Conservation (phyloP, 2,888 invertebrate species). For the Auanema freiburgensis region DNA sequence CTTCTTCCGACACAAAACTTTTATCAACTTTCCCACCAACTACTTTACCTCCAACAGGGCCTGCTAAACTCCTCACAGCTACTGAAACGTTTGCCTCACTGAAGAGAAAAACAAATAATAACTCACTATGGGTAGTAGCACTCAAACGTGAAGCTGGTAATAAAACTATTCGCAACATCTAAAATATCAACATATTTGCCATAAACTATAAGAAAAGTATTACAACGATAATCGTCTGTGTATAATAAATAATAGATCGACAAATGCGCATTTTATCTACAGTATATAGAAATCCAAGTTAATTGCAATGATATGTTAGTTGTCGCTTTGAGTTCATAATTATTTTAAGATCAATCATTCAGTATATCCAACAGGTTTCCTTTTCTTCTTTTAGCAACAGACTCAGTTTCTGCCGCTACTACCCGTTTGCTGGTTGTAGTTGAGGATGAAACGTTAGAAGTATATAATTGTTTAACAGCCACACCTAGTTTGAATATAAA, state of each 20-base stretch:
- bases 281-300: no score
- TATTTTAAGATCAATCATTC: no score
- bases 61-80: slow-evolving; percentile 11
- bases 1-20: slow-evolving; percentile 55
- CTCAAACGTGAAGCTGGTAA: no score
- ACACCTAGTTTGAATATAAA: slow-evolving; percentile 5
- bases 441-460: not conserved
- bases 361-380: no score
- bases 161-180: no score
- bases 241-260: not conserved
- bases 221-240: not conserved
- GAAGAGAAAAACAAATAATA: not conserved
- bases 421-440: not conserved
- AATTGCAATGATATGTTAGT: no score
- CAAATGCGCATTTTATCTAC: not conserved
- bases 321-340: no score
- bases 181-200: no score
- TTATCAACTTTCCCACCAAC: slow-evolving; percentile 54
- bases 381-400: slow-evolving; percentile 5
- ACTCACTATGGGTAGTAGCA: no score
- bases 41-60: slow-evolving; percentile 31
- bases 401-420: slow-evolving; percentile 13
- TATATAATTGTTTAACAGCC: slow-evolving; percentile 34
- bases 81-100: slow-evolving; percentile 4
- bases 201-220: not conserved